Evolutionary conservation across 2,888 invertebrate species (phyloP).

Genomic region (Melanchra persicariae): DNA sequence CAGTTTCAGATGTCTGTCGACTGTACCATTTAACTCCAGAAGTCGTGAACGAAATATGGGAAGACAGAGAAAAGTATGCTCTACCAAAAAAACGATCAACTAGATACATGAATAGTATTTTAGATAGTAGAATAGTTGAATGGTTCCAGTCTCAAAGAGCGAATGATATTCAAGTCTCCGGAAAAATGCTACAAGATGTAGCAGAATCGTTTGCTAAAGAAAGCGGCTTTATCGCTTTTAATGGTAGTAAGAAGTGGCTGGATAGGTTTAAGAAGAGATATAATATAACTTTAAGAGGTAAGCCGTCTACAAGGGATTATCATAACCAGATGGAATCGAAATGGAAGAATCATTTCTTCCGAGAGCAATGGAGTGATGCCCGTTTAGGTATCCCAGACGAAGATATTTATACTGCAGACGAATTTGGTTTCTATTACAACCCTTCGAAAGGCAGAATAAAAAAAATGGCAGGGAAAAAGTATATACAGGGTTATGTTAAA

Average conservation of each 20-base stretch:
- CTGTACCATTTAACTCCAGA: slow-evolving; percentile 72
- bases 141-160: slow-evolving; percentile 72
- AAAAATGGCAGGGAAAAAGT: slow-evolving; percentile 74
- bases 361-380: slow-evolving; percentile 75
- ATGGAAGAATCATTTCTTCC: slow-evolving; percentile 76
- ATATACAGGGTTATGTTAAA: slow-evolving; percentile 73
- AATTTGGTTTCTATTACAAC: slow-evolving; percentile 75
- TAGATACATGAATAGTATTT: slow-evolving; percentile 71
- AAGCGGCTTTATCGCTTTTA: slow-evolving; percentile 73
- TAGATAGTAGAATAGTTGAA: slow-evolving; percentile 71
- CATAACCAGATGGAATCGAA: slow-evolving; percentile 70
- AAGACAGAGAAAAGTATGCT: slow-evolving; percentile 72
- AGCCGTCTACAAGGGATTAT: slow-evolving; percentile 66
- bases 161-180: slow-evolving; percentile 69
- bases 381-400: slow-evolving; percentile 71
- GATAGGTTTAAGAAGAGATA: slow-evolving; percentile 76
- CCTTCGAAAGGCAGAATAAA: slow-evolving; percentile 75
- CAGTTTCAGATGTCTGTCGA: slow-evolving; percentile 71
- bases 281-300: slow-evolving; percentile 69
- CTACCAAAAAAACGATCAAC: slow-evolving; percentile 67
- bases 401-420: slow-evolving; percentile 76
- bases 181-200: slow-evolving; percentile 73
- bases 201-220: slow-evolving; percentile 75
- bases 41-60: slow-evolving; percentile 75
- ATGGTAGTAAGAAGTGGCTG: slow-evolving; percentile 77